Conservation (phyloP, 2,113 vertebrate genomes). For the Aleadryas rufinucha region DNA sequence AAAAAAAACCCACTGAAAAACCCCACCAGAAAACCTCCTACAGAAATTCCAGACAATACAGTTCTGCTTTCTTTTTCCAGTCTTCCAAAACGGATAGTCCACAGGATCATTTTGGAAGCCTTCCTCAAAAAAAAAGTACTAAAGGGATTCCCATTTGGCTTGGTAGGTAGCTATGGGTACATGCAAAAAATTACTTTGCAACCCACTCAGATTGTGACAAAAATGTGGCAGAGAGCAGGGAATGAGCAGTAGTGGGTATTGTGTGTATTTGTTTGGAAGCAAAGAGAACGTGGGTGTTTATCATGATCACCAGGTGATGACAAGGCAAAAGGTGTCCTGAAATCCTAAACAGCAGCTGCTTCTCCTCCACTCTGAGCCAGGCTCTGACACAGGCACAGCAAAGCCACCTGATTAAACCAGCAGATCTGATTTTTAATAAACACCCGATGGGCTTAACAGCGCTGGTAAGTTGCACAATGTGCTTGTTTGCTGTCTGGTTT, state of each 20-base stretch:
- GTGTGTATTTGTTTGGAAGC: neutral
- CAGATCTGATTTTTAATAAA: neutral
- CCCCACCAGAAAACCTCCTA: accelerated
- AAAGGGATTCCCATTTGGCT: neutral
- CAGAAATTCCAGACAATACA: neutral
- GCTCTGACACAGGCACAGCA: neutral
- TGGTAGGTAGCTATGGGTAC: neutral
- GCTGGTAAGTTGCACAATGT: neutral
- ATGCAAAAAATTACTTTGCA: neutral
- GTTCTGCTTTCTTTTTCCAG: neutral
- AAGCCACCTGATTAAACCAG: neutral
- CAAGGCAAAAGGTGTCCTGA: neutral
- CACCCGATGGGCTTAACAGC: neutral
- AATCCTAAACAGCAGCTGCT: neutral
- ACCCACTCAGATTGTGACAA: neutral
- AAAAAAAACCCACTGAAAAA: neutral
- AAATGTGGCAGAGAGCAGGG: neutral
- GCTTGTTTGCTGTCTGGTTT: neutral
- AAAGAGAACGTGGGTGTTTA: neutral
- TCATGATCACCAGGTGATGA: neutral
- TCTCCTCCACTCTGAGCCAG: neutral
- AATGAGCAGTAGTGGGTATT: neutral
- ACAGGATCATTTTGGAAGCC: neutral
- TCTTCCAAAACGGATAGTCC: neutral
- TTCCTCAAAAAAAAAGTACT: neutral